Evolutionary conservation across 1,140 invertebrate genomes (phyloP).

Genomic region (Caenorhabditis elegans): WBcel235 BX284605.5:13154501-13155000

Average conservation of each 20-base stretch:
- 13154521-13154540: neutral
- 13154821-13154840: conserved; percentile 28
- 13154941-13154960: neutral
- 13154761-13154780: conserved; percentile 15
- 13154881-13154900: neutral
- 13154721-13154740: too few relatives aligned
- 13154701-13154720: too few relatives aligned
- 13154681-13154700: too few relatives aligned
- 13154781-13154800: neutral
- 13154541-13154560: too few relatives aligned
- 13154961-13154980: neutral
- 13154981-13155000: too few relatives aligned
- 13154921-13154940: neutral
- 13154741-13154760: neutral
- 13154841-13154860: neutral
- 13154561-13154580: too few relatives aligned
- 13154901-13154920: neutral
- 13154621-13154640: too few relatives aligned
- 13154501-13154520: conserved; percentile 14
- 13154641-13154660: too few relatives aligned
- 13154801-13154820: neutral
- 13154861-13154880: neutral
- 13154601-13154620: too few relatives aligned
- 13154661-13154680: too few relatives aligned
- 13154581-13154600: too few relatives aligned